Base-by-base conservation (phyloP, 92 coral and sea anemone genomes). In the Epizoanthus ramosus region DNA sequence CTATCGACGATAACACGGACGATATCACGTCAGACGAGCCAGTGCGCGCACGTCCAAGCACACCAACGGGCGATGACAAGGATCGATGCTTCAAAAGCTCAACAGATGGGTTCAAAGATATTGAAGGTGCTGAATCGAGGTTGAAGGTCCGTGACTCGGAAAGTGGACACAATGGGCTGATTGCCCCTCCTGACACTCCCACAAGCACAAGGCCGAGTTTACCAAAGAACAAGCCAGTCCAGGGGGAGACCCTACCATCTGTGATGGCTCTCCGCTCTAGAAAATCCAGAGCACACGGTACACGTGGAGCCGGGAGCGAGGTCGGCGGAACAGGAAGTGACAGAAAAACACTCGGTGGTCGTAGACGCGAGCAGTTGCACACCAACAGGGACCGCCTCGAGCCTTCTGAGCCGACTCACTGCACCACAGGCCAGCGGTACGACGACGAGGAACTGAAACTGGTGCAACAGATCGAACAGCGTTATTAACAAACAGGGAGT, bases 141-240 rank as follows among this genome's bases (percentile, higher is more conserved):
- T 59, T 47, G 61, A 72, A 72, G 17, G 79, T 3, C 58, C 16
- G 45, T 23, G 82, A 37, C 13, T 41, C 21, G 39, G 82, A 77
- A 63, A 3, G 37, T 10, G 69, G 13, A 64, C 7, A 28, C 0
- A 21, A 39, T 39, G 71, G 41, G 41, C 41, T 76, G 3, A 19
- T 2, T 13, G 41, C 82, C 4, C 71, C 71, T 61, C 80, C 57
- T 23, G 45, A 61, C 54, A 77, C 43, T 61, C 45, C 82, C 39
- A 35, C 58, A 63, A 8, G 22, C 25, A 39, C 71, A 41, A 70
- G 58, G 24, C 21, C 71, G 37, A 60, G 58, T 39, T 69, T 37
- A 77, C 52, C 39, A 24, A 37, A 33, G 54, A 14, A 28, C 5
- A 75, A 18, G 21, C 70, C 15, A 21, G 71, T 4, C 13, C 66